A percentile compares a stretch with the other conserved stretches of the same genome.
These are phyloP conservation scores for Lipophrys pholis DNA, from an alignment of 2,113 vertebrate species.

Conservation along the genomic window DNA sequence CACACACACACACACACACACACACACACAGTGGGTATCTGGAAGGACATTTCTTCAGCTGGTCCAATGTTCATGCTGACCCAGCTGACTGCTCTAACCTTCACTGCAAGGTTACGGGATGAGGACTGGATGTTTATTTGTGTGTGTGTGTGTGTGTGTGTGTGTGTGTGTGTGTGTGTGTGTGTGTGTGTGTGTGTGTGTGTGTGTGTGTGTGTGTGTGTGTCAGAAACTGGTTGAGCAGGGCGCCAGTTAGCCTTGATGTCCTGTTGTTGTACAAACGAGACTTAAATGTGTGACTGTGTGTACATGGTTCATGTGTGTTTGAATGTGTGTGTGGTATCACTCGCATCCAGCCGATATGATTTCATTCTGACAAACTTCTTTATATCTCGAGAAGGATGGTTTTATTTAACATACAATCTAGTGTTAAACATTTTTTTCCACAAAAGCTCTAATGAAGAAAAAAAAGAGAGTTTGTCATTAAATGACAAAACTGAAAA, in stretches of 20 bases:
- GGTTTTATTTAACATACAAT: background rate
- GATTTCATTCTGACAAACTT: too few relatives aligned
- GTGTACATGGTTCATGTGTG: background rate
- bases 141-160: constrained; percentile 43
- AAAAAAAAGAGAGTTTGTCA: background rate
- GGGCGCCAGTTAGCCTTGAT: constrained; percentile 69
- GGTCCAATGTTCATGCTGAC: constrained; percentile 71
- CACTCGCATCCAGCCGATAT: too few relatives aligned
- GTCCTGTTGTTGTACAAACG: constrained; percentile 72
- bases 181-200: constrained; percentile 38
- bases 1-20: constrained; percentile 20
- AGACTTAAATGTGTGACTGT: constrained; percentile 33
- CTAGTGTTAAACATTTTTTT: background rate
- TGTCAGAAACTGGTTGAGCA: constrained; percentile 75
- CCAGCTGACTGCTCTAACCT: constrained; percentile 77
- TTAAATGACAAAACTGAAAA: background rate
- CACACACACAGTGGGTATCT: constrained; percentile 74
- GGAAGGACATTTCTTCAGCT: constrained; percentile 82
- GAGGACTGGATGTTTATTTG: constrained; percentile 74
- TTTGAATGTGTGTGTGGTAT: constrained; percentile 4
- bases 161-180: constrained; percentile 14
- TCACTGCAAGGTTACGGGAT: constrained; percentile 77
- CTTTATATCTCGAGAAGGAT: too few relatives aligned
- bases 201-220: constrained; percentile 43
- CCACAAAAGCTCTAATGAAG: background rate